phyloP scores from a whole-genome alignment of 2,113 vertebrate genomes.

The Entosphenus tridentatus region DNA sequence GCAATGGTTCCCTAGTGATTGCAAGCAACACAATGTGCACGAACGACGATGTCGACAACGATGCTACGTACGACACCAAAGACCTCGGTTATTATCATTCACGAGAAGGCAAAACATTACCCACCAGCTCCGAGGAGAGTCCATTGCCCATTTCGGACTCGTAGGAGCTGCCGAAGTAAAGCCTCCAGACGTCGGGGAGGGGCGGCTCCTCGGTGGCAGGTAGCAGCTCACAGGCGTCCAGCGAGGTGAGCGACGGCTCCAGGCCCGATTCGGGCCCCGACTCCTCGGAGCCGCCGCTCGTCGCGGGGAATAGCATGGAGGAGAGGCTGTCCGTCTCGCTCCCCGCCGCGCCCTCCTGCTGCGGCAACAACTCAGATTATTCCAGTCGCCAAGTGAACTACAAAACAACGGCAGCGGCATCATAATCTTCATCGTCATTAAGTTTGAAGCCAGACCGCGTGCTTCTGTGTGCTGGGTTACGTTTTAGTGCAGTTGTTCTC shows the following conservation, averaged over 20 bases:
- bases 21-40: too few species aligned
- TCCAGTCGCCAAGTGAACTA: too few species aligned
- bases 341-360: too few species aligned
- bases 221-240: conserved; percentile 36
- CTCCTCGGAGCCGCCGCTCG: conserved; percentile 69
- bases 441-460: too few species aligned
- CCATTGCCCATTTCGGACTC: conserved; percentile 61
- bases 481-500: too few species aligned
- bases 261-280: conserved; percentile 36
- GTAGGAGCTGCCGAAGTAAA: conserved; percentile 84
- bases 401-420: too few species aligned
- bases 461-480: too few species aligned
- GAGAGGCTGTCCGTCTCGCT: conserved; percentile 39
- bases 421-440: too few species aligned
- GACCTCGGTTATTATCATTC: background rate
- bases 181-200: conserved; percentile 49
- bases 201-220: conserved; percentile 23
- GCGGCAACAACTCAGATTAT: too few species aligned
- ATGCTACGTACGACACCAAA: too few species aligned
- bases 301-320: conserved; percentile 81
- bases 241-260: conserved; percentile 41
- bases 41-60: too few species aligned
- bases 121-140: conserved; percentile 44
- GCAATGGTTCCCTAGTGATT: too few species aligned
- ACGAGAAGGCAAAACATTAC: background rate